Evolutionary conservation across 2,113 vertebrate genomes (phyloP), one percentile per base, ranked within the genome.

Genomic region (Chascanopsetta lugubris): DNA sequence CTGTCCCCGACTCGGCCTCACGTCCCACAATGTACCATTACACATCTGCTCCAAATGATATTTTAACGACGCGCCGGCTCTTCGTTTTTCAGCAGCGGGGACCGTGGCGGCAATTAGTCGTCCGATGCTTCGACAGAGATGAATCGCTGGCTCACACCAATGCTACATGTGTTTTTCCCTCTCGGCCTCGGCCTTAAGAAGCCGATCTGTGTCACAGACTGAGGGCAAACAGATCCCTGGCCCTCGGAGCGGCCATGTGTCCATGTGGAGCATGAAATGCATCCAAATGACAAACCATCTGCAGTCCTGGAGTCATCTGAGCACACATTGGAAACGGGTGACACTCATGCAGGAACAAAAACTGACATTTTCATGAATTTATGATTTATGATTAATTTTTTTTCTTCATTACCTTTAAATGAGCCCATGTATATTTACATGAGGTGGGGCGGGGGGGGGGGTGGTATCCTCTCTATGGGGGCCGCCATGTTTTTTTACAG

Each of bases 201-300:
- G 24, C 4, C 40, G 54, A 68, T 82, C 68, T 65, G 63, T 82
- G 74, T 65, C 79, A 69, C 22, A 68, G 70, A 65, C 72, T 15
- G 26, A 27, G 67, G 77, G 82, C 83, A 60, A 85, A 82, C 57
- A 70, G 75, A 83, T 73, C 65, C 80, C 48, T 82, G 75, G 85
- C 76, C 83, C 67, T 78, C 13, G n/a, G 73, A 75, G 82, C 70
- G 34, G 66, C 86, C 85, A 85, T 89, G 86, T 89, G 85, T 79
- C 74, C 84, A 85, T 84, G 42, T 76, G 85, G 85, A 77, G 86
- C 84, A 84, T 74, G 87, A 77, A 69, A 61, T 47, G 56, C 60
- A 62, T 80, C 84, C 89, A 89, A 89, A 75, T 42, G 56, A 82
- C 3, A 59, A 82, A 80, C 87, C 87, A 86, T 89, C 86, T 91